Evolutionary conservation across 2,888 invertebrate genomes (phyloP).

Genomic region (Pollenia amentaria): DNA sequence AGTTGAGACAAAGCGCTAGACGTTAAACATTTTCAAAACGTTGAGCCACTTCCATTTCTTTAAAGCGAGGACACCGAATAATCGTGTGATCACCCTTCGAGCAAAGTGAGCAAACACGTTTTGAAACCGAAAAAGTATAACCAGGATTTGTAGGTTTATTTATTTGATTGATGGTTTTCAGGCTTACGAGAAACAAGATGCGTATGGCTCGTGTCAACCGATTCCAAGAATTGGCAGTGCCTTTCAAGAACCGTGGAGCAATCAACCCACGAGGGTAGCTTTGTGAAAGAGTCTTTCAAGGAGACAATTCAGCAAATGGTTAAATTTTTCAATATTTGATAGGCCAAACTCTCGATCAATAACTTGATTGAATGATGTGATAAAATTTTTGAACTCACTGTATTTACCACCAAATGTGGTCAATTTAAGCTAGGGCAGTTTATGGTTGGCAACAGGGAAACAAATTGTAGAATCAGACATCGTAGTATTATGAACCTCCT

Average conservation of each 20-base stretch:
- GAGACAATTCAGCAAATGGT: too few species aligned
- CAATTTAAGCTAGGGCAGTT: slow-evolving; percentile 13
- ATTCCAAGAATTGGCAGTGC: slow-evolving; percentile 5
- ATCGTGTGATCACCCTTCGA: too few species aligned
- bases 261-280: background rate
- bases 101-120: too few species aligned
- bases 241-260: slow-evolving; percentile 5
- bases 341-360: background rate
- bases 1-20: background rate
- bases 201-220: background rate
- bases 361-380: background rate
- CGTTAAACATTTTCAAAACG: too few species aligned
- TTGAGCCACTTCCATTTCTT: background rate
- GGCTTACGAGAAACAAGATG: background rate
- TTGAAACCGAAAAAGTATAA: too few species aligned
- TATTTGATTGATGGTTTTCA: background rate
- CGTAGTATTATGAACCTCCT: slow-evolving; percentile 37
- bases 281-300: background rate
- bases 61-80: too few species aligned
- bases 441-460: slow-evolving; percentile 9
- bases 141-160: too few species aligned
- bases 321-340: background rate
- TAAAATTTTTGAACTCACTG: too few species aligned
- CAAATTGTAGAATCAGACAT: slow-evolving; percentile 33
- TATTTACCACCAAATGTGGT: too few species aligned